A percentile compares a stretch with the other conserved stretches of the same genome.
Conservation (phyloP, 1,140 invertebrate species). For the Achatina immaculata region DNA sequence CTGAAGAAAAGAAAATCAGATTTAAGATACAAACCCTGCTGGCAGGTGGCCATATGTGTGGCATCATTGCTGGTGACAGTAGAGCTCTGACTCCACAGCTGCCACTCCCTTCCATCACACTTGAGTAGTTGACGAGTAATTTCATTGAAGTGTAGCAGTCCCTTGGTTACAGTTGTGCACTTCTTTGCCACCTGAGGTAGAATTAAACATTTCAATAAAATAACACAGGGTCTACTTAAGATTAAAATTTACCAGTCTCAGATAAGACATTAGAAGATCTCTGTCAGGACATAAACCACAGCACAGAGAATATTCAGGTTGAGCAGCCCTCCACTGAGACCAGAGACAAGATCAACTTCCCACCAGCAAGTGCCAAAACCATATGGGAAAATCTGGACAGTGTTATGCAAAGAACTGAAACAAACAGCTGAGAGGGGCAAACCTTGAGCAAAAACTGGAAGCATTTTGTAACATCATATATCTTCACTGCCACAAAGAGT, state of each 20-base stretch:
- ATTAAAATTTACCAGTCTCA: background rate
- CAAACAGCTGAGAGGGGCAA: too few relatives aligned
- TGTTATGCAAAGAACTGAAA: background rate
- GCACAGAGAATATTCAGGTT: too few relatives aligned
- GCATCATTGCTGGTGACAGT: conserved; percentile 56
- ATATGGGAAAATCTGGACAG: background rate
- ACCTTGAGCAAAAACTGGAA: too few relatives aligned
- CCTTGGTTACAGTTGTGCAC: conserved; percentile 61
- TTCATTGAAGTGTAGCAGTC: conserved; percentile 62
- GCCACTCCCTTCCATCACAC: conserved; percentile 62
- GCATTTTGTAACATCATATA: too few relatives aligned
- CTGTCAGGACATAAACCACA: too few relatives aligned
- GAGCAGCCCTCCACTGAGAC: too few relatives aligned
- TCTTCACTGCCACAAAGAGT: too few relatives aligned
- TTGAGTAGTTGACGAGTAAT: conserved; percentile 59
- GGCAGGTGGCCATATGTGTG: conserved; percentile 43
- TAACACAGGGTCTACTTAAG: background rate
- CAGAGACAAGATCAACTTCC: too few relatives aligned
- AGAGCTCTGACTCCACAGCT: conserved; percentile 53
- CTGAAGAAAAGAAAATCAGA: too few relatives aligned
- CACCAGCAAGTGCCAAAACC: too few relatives aligned
- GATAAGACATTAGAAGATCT: too few relatives aligned
- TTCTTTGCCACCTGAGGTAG: conserved; percentile 57
- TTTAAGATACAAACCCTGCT: background rate
- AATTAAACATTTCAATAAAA: background rate